These are phyloP conservation scores for Psilopsiagon aurifrons DNA, from an alignment of 2,113 vertebrate species.

Conservation along the genomic window DNA sequence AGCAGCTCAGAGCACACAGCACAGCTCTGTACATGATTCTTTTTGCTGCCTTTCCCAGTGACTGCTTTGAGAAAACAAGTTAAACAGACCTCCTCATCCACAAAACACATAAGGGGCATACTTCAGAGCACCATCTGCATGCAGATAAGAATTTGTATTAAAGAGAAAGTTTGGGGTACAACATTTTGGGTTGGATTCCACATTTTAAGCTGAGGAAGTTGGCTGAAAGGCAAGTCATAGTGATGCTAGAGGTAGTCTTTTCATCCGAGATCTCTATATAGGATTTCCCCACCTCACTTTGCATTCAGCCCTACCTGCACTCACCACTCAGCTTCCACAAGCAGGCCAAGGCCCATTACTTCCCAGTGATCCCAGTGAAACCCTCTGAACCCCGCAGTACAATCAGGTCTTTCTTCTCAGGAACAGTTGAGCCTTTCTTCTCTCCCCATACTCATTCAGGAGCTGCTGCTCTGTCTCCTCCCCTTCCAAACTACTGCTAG, in stretches of 20 bases:
- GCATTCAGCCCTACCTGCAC: conserved; percentile 10
- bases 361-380: conserved; percentile 43
- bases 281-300: not conserved
- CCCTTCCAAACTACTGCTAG: conserved; percentile 53
- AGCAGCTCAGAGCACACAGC: not conserved
- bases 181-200: not conserved
- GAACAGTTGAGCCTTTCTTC: conserved; percentile 54
- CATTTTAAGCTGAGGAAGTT: not conserved
- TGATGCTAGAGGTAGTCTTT: not conserved
- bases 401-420: conserved; percentile 49
- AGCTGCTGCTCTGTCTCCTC: conserved; percentile 48
- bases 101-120: not conserved
- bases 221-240: not conserved
- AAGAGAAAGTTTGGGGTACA: not conserved
- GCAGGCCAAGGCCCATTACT: not conserved
- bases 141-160: not conserved
- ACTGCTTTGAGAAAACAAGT: not conserved
- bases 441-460: conserved; percentile 29
- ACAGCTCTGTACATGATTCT: not conserved
- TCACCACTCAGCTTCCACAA: not conserved
- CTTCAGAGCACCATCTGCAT: not conserved
- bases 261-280: not conserved
- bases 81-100: not conserved
- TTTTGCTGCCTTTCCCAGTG: not conserved
- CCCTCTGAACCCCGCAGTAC: conserved; percentile 35